phyloP scores from a whole-genome alignment of 2,113 vertebrate genomes.

The Halcyon senegalensis region DNA sequence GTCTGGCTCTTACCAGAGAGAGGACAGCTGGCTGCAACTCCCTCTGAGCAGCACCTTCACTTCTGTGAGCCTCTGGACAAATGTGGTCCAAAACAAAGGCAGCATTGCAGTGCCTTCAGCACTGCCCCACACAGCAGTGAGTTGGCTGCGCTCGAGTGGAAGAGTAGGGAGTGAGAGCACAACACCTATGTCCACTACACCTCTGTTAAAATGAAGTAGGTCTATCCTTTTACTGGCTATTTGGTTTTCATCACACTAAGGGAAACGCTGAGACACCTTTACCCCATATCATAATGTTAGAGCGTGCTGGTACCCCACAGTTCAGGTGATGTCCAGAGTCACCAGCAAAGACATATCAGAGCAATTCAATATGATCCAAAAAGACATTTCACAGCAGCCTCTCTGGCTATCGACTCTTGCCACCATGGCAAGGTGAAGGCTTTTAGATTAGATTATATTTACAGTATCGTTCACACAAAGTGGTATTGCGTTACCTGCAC shows the following conservation, averaged over 20 bases:
- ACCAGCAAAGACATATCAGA: neutral
- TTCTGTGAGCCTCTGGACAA: neutral
- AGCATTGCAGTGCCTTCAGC: neutral
- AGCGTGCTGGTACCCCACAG: neutral
- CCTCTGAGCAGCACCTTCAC: neutral
- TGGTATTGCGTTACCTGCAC: neutral
- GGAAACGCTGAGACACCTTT: neutral
- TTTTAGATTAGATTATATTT: neutral
- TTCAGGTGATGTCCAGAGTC: neutral
- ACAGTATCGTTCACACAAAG: neutral
- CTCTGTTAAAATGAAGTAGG: neutral
- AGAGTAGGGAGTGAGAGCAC: neutral
- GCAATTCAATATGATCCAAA: neutral
- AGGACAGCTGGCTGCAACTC: neutral
- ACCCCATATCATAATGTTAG: neutral
- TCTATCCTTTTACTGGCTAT: neutral
- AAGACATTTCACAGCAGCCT: neutral
- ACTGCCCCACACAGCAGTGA: neutral
- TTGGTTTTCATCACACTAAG: neutral
- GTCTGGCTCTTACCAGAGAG: neutral
- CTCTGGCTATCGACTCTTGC: neutral
- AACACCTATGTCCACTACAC: neutral
- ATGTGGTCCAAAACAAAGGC: neutral
- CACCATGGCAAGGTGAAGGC: neutral
- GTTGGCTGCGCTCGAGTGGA: neutral